phyloP scores from a whole-genome alignment of 2,888 invertebrate genomes.

The Ypsolopha sequella region DNA sequence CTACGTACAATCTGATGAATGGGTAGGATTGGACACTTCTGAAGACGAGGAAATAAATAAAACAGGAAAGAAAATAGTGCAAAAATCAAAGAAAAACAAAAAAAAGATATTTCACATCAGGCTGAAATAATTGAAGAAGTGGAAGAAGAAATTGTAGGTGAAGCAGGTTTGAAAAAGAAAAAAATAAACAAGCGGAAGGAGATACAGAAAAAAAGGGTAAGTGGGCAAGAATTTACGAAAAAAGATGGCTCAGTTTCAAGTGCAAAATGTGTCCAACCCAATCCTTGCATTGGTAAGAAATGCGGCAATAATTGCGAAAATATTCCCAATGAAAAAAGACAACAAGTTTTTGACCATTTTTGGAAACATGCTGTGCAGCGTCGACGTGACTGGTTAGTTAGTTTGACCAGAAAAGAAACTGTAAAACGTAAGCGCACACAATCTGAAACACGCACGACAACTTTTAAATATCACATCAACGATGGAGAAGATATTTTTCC shows the following conservation, averaged over 20 bases:
- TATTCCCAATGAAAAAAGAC: conserved; percentile 9
- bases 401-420: conserved; percentile 4
- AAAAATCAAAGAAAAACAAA: background rate
- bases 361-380: conserved; percentile 6
- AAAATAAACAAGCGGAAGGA: background rate
- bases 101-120: background rate
- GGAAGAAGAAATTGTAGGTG: background rate
- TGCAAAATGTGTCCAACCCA: background rate
- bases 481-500: background rate
- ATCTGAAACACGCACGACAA: conserved; percentile 1
- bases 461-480: conserved; percentile 3
- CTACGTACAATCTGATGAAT: background rate
- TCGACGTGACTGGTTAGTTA: conserved; percentile 9
- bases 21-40: background rate
- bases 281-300: conserved; percentile 11
- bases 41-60: background rate
- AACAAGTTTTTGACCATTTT: conserved; percentile 9
- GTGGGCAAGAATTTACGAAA: background rate
- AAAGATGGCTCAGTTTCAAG: background rate
- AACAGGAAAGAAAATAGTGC: background rate
- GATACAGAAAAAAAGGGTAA: background rate
- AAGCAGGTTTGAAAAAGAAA: background rate
- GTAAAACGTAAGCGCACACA: conserved; percentile 9
- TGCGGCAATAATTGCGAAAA: conserved; percentile 12
- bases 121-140: background rate